Percentiles rank a stretch among this genome's conserved stretches.
Evolutionary conservation across 1,140 invertebrate genomes (phyloP).

Genomic region (Planococcus citri): DNA sequence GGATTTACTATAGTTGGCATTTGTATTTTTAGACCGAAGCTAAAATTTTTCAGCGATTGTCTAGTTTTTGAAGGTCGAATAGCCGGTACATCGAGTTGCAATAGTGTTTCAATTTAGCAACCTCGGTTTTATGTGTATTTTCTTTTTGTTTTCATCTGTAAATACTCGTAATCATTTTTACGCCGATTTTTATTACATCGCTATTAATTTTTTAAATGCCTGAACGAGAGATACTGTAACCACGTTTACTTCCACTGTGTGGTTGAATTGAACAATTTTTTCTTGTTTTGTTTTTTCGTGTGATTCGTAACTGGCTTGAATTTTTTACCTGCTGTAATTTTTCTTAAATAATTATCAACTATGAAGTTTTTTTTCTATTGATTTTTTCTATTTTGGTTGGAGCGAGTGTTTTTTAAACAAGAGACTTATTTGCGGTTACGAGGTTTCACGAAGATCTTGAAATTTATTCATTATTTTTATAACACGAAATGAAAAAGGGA

Average conservation of each 20-base stretch:
- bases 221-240: neutral
- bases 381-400: too few relatives aligned
- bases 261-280: too few relatives aligned
- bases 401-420: too few relatives aligned
- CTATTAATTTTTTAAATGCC: neutral
- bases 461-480: too few relatives aligned
- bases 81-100: neutral
- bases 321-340: neutral
- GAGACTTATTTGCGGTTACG: too few relatives aligned
- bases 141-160: neutral
- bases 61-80: neutral
- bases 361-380: too few relatives aligned
- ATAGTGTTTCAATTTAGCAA: neutral
- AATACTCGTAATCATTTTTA: neutral
- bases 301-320: neutral
- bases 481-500: too few relatives aligned
- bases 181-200: neutral
- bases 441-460: too few relatives aligned
- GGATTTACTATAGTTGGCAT: neutral
- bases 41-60: neutral
- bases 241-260: too few relatives aligned
- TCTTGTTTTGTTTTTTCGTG: neutral
- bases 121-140: neutral
- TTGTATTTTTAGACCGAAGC: neutral
- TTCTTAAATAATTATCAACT: too few relatives aligned